These are phyloP conservation scores for Listrodromus nycthemerus DNA, from an alignment of 2,888 invertebrate species.

Conservation along the genomic window DNA sequence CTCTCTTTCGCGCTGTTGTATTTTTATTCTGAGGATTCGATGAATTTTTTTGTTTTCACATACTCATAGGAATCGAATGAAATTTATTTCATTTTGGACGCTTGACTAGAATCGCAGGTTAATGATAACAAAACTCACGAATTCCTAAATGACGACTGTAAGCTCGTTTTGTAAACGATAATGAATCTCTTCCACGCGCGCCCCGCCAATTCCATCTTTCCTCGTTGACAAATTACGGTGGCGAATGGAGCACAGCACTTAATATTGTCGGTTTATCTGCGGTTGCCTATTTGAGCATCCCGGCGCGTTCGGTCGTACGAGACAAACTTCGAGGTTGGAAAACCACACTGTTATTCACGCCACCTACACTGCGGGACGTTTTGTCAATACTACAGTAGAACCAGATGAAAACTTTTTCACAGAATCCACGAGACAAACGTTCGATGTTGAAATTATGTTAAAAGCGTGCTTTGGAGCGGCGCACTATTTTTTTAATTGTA, in stretches of 20 bases:
- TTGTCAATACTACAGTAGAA: constrained; percentile 7
- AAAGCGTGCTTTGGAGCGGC: too few relatives aligned
- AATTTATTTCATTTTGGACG: not conserved
- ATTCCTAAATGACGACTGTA: constrained; percentile 75
- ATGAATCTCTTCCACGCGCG: constrained; percentile 78
- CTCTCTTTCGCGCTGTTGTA: constrained; percentile 53
- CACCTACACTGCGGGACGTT: not conserved
- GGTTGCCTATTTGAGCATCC: constrained; percentile 44
- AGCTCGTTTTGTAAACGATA: constrained; percentile 77
- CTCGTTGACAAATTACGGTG: constrained; percentile 35
- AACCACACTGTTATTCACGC: not conserved
- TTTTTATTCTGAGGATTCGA: not conserved
- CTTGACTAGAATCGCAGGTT: constrained; percentile 17
- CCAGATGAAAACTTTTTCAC: not conserved
- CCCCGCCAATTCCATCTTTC: constrained; percentile 80
- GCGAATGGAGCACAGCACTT: constrained; percentile 9
- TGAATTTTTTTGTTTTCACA: not conserved
- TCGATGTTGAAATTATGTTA: too few relatives aligned
- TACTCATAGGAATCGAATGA: not conserved
- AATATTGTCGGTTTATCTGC: constrained; percentile 28
- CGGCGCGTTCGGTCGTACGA: constrained; percentile 27
- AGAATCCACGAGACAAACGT: not conserved
- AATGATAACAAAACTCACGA: constrained; percentile 72
- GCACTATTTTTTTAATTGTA: too few relatives aligned
- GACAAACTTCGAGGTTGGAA: constrained; percentile 46